These are phyloP conservation scores for Drosophila testacea DNA, from an alignment of 2,888 invertebrate genomes.

Conservation along the genomic window DNA sequence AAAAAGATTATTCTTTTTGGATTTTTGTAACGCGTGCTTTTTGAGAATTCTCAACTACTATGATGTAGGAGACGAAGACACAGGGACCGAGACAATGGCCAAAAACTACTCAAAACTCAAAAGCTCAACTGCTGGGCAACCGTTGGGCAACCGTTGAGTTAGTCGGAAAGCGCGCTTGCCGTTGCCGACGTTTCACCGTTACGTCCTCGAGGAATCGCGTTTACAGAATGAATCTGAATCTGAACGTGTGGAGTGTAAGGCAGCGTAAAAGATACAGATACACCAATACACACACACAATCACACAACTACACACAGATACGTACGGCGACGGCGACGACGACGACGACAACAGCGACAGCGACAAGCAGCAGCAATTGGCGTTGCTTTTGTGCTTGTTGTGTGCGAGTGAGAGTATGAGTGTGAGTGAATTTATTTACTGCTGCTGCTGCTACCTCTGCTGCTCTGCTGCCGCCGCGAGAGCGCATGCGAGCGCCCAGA, in stretches of 20 bases:
- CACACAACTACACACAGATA: constrained; percentile 20
- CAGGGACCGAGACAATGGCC: constrained; percentile 32
- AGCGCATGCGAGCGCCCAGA: constrained; percentile 75
- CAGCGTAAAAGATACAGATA: constrained; percentile 84
- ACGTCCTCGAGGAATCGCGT: constrained; percentile 86
- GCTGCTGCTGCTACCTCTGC: constrained; percentile 31
- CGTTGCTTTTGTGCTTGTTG: constrained; percentile 57
- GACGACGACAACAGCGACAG: constrained; percentile 42
- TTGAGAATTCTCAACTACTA: constrained; percentile 42
- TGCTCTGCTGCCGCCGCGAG: constrained; percentile 41
- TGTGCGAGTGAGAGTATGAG: constrained; percentile 19
- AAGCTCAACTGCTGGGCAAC: constrained; percentile 56
- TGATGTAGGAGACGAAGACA: constrained; percentile 14
- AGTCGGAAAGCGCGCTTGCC: constrained; percentile 78
- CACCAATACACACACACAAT: constrained; percentile 49
- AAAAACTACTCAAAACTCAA: constrained; percentile 39
- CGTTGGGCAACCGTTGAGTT: constrained; percentile 69
- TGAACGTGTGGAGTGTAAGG: constrained; percentile 85
- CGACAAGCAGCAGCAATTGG: constrained; percentile 72
- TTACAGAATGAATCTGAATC: constrained; percentile 85
- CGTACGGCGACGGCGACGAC: constrained; percentile 33
- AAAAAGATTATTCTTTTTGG: constrained; percentile 19
- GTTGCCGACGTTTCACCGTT: constrained; percentile 83
- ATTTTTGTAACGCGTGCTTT: constrained; percentile 37
- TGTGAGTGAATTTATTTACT: constrained; percentile 36